Percentiles rank a stretch among this genome's conserved stretches.
Evolutionary conservation across 2,113 vertebrate genomes (phyloP).

Genomic region (Aphelocoma coerulescens): DNA sequence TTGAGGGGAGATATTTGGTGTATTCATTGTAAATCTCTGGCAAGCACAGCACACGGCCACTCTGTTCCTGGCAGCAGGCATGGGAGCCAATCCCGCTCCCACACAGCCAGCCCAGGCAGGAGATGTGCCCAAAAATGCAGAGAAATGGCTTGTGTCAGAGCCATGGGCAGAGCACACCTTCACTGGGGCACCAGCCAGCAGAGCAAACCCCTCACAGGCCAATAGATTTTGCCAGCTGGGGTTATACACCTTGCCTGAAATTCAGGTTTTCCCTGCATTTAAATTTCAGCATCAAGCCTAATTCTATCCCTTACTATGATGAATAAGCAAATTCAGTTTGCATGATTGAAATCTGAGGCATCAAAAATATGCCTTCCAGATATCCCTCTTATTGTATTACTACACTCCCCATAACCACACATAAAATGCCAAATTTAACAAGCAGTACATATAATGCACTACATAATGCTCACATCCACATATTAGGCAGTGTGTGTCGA

Average conservation of each 20-base stretch:
- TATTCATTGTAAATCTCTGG: conserved; percentile 38
- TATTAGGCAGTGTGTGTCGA: not conserved
- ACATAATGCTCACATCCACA: not conserved
- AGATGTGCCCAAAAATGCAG: not conserved
- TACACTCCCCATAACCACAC: not conserved
- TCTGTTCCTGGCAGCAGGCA: not conserved
- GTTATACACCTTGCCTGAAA: not conserved
- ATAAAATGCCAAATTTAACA: not conserved
- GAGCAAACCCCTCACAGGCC: not conserved
- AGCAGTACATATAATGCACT: not conserved
- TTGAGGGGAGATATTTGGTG: conserved; percentile 25
- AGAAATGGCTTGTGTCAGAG: not conserved
- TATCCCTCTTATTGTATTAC: not conserved
- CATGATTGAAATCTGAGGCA: not conserved
- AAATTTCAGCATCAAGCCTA: not conserved
- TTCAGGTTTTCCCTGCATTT: not conserved
- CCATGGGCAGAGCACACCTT: not conserved
- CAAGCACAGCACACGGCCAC: not conserved
- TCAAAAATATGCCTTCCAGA: not conserved
- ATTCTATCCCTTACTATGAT: not conserved
- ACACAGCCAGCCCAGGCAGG: not conserved
- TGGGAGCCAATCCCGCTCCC: not conserved
- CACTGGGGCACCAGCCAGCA: not conserved
- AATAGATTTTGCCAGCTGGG: not conserved
- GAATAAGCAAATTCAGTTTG: not conserved